These are phyloP conservation scores for Eolophus roseicapilla DNA, from an alignment of 2,113 vertebrate genomes.

Conservation along the genomic window DNA sequence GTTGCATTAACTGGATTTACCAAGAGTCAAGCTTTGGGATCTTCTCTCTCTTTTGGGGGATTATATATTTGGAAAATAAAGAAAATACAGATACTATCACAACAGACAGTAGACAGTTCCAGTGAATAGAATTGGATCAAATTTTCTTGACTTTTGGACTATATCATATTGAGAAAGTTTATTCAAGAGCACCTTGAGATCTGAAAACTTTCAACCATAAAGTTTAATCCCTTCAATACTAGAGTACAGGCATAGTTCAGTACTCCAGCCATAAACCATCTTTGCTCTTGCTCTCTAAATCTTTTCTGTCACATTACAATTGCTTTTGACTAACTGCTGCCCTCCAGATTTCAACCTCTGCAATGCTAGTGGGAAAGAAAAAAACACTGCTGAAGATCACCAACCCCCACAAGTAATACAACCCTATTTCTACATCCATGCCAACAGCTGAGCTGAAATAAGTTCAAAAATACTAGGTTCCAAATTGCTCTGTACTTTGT, in stretches of 20 bases:
- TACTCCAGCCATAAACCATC: neutral
- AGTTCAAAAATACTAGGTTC: neutral
- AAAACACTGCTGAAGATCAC: neutral
- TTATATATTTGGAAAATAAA: neutral
- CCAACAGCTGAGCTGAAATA: neutral
- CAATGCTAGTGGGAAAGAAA: neutral
- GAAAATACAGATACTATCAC: neutral
- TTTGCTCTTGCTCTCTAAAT: neutral
- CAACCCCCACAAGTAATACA: neutral
- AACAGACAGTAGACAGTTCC: neutral
- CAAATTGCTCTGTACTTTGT: neutral
- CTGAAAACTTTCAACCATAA: neutral
- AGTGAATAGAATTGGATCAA: neutral
- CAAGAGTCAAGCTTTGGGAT: neutral
- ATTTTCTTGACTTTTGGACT: neutral
- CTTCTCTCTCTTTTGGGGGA: neutral
- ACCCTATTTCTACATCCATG: neutral
- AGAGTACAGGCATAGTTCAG: neutral
- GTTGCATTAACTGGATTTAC: neutral
- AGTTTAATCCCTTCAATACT: neutral
- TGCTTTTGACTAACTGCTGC: neutral
- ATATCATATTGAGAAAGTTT: neutral
- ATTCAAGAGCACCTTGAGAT: neutral
- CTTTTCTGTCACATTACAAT: neutral
- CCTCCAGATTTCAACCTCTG: neutral